phyloP scores from a whole-genome alignment of 2,797 vertebrate genomes.

The Acropternis orthonyx region DNA sequence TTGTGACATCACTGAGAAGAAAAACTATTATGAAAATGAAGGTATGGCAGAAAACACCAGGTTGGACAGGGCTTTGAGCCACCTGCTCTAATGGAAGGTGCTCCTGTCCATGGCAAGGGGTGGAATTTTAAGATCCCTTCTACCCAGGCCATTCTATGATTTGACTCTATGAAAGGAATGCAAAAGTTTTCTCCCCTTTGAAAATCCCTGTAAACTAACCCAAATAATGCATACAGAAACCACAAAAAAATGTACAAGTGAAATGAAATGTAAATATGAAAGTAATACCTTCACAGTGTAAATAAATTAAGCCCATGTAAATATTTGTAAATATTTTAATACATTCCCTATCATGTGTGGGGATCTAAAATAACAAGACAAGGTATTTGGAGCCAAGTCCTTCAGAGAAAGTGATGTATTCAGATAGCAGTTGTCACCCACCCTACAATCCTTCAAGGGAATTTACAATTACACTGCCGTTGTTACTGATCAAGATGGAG shows the following conservation, averaged over 20 bases:
- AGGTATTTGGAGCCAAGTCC: neutral
- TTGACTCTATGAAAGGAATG: neutral
- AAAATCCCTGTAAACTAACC: neutral
- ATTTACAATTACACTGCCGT: neutral
- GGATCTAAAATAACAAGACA: neutral
- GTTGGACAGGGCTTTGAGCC: neutral
- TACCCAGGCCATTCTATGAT: neutral
- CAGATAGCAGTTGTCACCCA: neutral
- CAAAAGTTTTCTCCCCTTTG: neutral
- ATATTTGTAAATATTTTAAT: neutral
- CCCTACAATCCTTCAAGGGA: neutral
- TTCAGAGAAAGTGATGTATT: neutral
- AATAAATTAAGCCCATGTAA: neutral
- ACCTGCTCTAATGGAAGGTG: neutral
- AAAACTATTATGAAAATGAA: neutral
- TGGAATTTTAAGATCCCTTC: neutral
- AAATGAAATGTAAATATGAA: neutral
- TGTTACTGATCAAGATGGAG: neutral
- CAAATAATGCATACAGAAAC: neutral
- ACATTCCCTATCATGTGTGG: accelerated
- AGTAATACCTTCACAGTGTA: neutral
- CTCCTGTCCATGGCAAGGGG: neutral
- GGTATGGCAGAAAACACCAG: neutral
- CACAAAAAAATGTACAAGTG: neutral
- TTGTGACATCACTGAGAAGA: neutral